Evolutionary conservation across 2,797 vertebrate genomes (phyloP).

Genomic region (Fistularia commersonii): DNA sequence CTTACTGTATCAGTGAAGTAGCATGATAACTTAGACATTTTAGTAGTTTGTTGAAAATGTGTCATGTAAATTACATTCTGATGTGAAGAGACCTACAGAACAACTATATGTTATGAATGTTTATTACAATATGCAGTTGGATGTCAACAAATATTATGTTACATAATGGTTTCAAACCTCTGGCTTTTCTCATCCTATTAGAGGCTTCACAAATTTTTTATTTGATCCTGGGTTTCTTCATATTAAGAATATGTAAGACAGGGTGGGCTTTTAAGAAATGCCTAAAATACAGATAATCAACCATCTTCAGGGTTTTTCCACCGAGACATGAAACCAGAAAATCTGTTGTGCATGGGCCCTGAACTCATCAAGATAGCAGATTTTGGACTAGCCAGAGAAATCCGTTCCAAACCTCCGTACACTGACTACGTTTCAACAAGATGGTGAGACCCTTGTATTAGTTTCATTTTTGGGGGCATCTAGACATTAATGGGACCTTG

Average conservation of each 20-base stretch:
- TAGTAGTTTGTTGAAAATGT: too few species aligned
- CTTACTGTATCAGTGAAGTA: conserved; percentile 11
- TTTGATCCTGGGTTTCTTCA: neutral
- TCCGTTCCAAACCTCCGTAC: conserved; percentile 94
- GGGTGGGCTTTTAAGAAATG: neutral
- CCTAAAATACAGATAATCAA: neutral
- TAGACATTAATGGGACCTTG: too few species aligned
- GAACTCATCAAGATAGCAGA: conserved; percentile 98
- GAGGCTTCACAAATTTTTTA: too few species aligned
- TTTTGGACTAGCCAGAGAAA: conserved; percentile 95
- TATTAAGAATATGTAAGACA: neutral
- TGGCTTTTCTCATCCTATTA: too few species aligned
- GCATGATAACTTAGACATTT: neutral
- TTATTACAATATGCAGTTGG: too few species aligned
- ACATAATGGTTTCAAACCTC: neutral
- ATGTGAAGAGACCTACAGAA: too few species aligned
- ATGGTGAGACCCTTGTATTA: conserved; percentile 76
- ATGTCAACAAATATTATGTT: too few species aligned
- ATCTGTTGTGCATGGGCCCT: conserved; percentile 95
- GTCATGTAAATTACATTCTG: too few species aligned
- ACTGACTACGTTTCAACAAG: conserved; percentile 97
- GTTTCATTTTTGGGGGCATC: too few species aligned
- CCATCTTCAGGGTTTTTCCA: conserved; percentile 88
- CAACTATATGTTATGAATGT: too few species aligned
- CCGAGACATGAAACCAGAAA: conserved; percentile 98